Evolutionary conservation across 2,113 vertebrate genomes (phyloP).

Genomic region (Passer domesticus): DNA sequence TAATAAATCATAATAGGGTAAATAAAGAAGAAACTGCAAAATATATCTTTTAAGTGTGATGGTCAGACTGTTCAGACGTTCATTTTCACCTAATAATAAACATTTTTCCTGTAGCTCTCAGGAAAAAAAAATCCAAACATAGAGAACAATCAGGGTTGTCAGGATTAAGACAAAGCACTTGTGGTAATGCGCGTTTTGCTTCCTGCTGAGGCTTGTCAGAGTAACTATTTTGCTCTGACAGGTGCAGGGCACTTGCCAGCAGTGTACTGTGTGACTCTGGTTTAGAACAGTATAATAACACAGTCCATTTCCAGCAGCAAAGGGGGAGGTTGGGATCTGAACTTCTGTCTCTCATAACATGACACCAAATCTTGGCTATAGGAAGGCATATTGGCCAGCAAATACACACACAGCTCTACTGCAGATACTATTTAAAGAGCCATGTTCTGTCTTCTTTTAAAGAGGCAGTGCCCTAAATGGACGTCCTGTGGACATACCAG

Average conservation of each 20-base stretch:
- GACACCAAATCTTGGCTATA: neutral
- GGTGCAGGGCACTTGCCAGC: neutral
- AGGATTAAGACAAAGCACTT: neutral
- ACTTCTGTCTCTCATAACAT: neutral
- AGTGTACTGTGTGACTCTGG: neutral
- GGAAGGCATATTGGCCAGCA: neutral
- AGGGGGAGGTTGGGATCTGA: neutral
- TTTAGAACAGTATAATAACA: neutral
- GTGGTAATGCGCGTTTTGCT: neutral
- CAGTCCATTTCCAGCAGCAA: neutral
- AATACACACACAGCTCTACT: neutral
- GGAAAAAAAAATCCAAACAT: neutral
- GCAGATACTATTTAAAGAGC: neutral
- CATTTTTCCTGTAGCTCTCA: neutral
- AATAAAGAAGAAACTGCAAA: neutral
- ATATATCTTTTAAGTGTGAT: neutral
- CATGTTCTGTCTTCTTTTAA: neutral
- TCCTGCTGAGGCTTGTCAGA: slow-evolving; percentile 19
- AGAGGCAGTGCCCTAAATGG: neutral
- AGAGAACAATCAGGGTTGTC: neutral
- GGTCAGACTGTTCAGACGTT: neutral
- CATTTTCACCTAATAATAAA: neutral
- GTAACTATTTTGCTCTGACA: neutral
- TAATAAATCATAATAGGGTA: neutral
- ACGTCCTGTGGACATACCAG: neutral